Base-by-base conservation (phyloP, 2,888 invertebrate species). In the Atethmia centrago region DNA sequence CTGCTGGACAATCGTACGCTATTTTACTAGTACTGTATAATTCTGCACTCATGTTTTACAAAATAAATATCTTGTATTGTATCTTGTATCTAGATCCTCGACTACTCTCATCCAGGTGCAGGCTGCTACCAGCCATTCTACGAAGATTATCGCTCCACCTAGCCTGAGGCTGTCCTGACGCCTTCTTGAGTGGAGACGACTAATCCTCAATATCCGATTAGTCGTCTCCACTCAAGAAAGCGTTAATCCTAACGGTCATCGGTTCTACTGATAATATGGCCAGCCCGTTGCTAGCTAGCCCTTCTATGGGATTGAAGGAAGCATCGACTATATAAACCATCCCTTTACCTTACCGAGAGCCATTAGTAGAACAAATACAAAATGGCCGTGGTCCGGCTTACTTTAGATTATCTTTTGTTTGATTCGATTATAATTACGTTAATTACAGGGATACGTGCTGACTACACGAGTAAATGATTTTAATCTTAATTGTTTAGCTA, bases 341-440 rank as follows among this genome's bases (percentile, higher is more conserved):
- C 68, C 77, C 83, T 83, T 72, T 76, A 77, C 70, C 75, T 28
- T 56, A 65, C 31, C 28, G 53, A 83, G 72, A 71, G 55, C 83
- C 79, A 83, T 85, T 82, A 82, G 42, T 42, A 69, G 65, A 83
- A 63, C 70, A 82, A 85, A 85, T 68, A 83, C 58, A 70, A 75
- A 69, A 74, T 49, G 77, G 53, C 64, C 71, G 53, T 28, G 2
- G 63, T 59, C 66, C 51, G 59, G 73, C 81, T 77, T 55, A 61
- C 56, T 70, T 68, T 56, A 45, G 63, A 82, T 70, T 68, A 72
- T 80, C 69, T 65, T 77, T 80, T 81, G 72, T 84, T 80, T 63
- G 36, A 80, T 59, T 31, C n/a, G 51, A 64, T 75, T 72, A 51
- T 76, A 76, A 79, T 64, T 36, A 68, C 40, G 58, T 62, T 56